phyloP scores from a whole-genome alignment of 2,797 vertebrate species.

The Hyperoplus immaculatus region DNA sequence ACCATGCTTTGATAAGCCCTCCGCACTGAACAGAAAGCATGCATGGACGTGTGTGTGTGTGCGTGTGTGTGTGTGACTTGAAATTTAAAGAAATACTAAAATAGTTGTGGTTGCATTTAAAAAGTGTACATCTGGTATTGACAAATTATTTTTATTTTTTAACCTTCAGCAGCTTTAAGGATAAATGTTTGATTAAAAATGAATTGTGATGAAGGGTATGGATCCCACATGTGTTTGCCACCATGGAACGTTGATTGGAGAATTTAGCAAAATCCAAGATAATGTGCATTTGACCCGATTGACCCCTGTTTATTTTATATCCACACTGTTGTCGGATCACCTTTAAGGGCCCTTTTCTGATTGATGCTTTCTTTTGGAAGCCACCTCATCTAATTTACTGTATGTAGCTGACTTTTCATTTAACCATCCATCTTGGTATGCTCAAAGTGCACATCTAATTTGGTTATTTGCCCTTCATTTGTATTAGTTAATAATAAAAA shows the following conservation, averaged over 20 bases:
- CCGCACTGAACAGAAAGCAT: conserved; percentile 43
- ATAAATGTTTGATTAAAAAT: no score
- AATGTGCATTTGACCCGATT: no score
- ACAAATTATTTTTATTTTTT: neutral
- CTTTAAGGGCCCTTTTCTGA: neutral
- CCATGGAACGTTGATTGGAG: no score
- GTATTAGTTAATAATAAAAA: neutral
- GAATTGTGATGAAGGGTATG: no score
- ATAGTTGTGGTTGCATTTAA: neutral
- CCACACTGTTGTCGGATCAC: neutral
- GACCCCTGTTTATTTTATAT: no score
- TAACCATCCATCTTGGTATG: neutral
- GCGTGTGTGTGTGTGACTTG: conserved; percentile 33
- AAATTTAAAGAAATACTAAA: no score
- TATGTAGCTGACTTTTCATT: neutral
- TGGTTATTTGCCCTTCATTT: neutral
- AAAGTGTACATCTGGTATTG: neutral
- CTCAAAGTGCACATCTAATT: neutral
- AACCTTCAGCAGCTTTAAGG: no score
- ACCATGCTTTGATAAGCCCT: conserved; percentile 67
- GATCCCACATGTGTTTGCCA: no score
- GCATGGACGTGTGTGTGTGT: conserved; percentile 46
- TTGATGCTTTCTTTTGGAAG: neutral
- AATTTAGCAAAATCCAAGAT: no score
- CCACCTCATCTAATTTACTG: neutral